Evolutionary conservation across 1,140 invertebrate genomes (phyloP), one percentile per base, ranked within the genome.

Genomic region (Riptortus pedestris): DNA sequence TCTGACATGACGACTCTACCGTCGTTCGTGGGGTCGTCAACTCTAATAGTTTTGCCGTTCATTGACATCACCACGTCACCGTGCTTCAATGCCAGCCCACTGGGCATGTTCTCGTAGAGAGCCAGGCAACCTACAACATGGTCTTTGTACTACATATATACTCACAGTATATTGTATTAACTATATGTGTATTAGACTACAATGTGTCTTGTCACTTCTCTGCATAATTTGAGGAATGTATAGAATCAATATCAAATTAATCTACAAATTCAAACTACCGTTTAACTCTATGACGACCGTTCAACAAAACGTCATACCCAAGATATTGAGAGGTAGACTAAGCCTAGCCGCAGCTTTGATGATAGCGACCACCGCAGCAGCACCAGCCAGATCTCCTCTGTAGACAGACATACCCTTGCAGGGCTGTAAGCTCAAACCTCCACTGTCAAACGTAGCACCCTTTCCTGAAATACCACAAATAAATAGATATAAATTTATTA

Each of bases 11-110:
- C 85, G 2, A 96, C 76, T 29, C 91, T 77, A 0, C 91, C 92
- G 72, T 94, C 92, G 43, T 90, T 88, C 75, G 93, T 90, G 0
- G 91, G 92, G 71, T 95, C 91, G 70, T 93, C 87, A 20, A 94
- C 80, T 38, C 88, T 85, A 70, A 95, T 85, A 0, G 85, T 85
- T 73, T 92, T 92, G 22, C 89, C 90, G 73, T 91, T 92, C 75
- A 86, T 84, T 18, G 88, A 84, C 18, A 75, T 80, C 0, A 93
- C 81, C 1, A 95, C 82, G 74, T 95, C 91, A 7, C 91, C 91
- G n/a, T 91, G 91, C 73, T 92, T 92, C 0, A 83, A 85, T 0
- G 91, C 89, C 68, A 74, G 80, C 20, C 90, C 88, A 58, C 87
- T 87, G 0, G 90, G 84, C 80, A 95, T 82, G 75, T 95, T 95